A percentile compares a stretch with the other conserved stretches of the same genome.
These are phyloP conservation scores for Troides helena DNA, from an alignment of 2,888 invertebrate species.

Conservation along the genomic window DNA sequence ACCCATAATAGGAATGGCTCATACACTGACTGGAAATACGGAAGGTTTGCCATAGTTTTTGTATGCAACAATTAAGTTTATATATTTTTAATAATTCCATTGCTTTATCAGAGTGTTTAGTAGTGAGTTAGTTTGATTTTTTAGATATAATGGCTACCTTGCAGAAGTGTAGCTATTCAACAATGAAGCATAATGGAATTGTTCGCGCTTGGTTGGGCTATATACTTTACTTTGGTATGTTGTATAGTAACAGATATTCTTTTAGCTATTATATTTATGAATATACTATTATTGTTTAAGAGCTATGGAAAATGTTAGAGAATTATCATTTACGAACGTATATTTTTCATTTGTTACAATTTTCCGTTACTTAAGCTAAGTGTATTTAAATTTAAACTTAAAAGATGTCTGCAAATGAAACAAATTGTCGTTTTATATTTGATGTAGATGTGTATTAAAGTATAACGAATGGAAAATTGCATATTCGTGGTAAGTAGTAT, in stretches of 20 bases:
- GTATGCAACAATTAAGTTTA: neutral
- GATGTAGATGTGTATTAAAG: too few relatives aligned
- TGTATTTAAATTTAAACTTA: too few relatives aligned
- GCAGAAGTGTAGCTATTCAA: conserved; percentile 51
- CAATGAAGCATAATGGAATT: conserved; percentile 53
- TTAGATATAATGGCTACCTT: conserved; percentile 63
- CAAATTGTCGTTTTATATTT: too few relatives aligned
- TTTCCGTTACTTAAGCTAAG: too few relatives aligned
- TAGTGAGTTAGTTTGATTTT: conserved; percentile 41
- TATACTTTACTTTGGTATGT: conserved; percentile 52
- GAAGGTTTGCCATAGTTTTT: conserved; percentile 47
- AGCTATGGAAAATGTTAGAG: too few relatives aligned
- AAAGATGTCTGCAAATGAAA: too few relatives aligned
- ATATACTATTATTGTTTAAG: neutral
- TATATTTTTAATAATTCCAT: neutral
- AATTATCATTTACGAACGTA: too few relatives aligned
- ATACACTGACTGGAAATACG: conserved; percentile 48
- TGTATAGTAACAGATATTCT: neutral
- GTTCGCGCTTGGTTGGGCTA: conserved; percentile 60
- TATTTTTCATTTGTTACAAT: too few relatives aligned
- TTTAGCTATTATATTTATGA: neutral
- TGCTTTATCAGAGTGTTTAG: neutral
- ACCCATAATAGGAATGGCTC: conserved; percentile 57
- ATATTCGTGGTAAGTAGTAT: too few relatives aligned
- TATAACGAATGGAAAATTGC: too few relatives aligned